phyloP scores from a whole-genome alignment of 1,140 invertebrate genomes.

The Orchesella cincta region DNA sequence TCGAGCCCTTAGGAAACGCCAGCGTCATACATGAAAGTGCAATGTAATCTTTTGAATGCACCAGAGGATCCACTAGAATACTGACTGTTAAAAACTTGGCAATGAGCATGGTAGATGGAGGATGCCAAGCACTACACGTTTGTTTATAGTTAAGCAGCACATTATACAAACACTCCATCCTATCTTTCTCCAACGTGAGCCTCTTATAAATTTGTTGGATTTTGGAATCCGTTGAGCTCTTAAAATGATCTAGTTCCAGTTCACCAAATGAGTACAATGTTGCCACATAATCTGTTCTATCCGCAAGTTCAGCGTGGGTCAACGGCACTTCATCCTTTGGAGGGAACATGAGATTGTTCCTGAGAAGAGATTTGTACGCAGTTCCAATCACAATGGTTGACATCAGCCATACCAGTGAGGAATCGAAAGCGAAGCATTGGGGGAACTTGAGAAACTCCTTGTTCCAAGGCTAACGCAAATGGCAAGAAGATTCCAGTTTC shows the following conservation, averaged over 20 bases:
- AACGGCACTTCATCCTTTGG: slow-evolving; percentile 16
- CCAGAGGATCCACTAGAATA: not conserved
- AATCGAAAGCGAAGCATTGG: not conserved
- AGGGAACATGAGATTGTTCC: slow-evolving; percentile 18
- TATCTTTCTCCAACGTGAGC: not conserved
- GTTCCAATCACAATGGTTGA: slow-evolving; percentile 11
- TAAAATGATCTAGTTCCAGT: not conserved
- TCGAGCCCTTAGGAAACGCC: not conserved
- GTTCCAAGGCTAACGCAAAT: slow-evolving; percentile 1
- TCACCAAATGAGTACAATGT: slow-evolving; percentile 11
- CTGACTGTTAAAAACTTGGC: not conserved
- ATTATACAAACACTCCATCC: not conserved
- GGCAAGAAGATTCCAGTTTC: not conserved
- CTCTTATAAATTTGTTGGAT: not conserved
- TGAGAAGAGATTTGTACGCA: slow-evolving; percentile 26
- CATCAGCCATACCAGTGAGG: not conserved
- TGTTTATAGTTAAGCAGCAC: not conserved
- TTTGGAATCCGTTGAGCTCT: not conserved
- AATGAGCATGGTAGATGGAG: not conserved
- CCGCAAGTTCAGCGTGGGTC: not conserved
- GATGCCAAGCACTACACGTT: slow-evolving; percentile 8
- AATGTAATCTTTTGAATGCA: slow-evolving; percentile 6
- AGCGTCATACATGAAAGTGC: not conserved
- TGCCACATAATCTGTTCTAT: slow-evolving; percentile 15
- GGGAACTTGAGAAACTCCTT: not conserved